Evolutionary conservation across 2,113 vertebrate species (phyloP), one percentile per base, ranked within the genome.

Genomic region (Lamprotornis superbus): DNA sequence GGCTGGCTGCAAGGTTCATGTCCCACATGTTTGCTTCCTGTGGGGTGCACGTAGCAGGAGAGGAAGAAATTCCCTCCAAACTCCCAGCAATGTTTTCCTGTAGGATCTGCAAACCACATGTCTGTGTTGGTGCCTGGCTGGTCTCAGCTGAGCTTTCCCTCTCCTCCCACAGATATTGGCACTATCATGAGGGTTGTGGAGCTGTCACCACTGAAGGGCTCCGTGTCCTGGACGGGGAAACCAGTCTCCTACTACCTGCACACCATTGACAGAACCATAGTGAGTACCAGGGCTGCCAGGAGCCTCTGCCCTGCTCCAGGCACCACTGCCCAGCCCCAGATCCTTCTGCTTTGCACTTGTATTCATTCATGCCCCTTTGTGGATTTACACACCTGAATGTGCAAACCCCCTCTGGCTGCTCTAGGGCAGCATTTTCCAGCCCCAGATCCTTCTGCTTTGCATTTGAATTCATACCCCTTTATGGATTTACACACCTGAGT

Each of bases 161-260:
- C 82, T 96, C 25, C 95, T 49, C 90, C 64, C 31, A 12, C 94
- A 99, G 99, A 99, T 96, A 99, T 99, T 73, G 99, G 99, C 98
- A 99, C 99, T 97, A 99, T 99, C 98, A 99, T 99, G 99, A 98
- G 99, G 77, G 99, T 99, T 39, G 99, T 99, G 94, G 99, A 99
- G 96, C 98, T 99, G 52, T 99, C 99, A 37, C 99, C 99, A 53
- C 98, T 99, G 93, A 99, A 99, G 93, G 99, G 99, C 73, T 99
- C 99, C 0, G 99, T 99, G 94, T 99, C 99, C 10, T 99, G 99
- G 99, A 99, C 99, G 25, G 99, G 99, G 95, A 99, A 99, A 94
- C 99, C 99, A 42, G 99, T 99, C 90, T 99, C 99, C 93, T 99
- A 99, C 98, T 99, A 99, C 98, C 98, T 99, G 96, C 99, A 99